These are phyloP conservation scores for Drosophila pectinifera DNA, from an alignment of 1,140 invertebrate genomes.

Conservation along the genomic window DNA sequence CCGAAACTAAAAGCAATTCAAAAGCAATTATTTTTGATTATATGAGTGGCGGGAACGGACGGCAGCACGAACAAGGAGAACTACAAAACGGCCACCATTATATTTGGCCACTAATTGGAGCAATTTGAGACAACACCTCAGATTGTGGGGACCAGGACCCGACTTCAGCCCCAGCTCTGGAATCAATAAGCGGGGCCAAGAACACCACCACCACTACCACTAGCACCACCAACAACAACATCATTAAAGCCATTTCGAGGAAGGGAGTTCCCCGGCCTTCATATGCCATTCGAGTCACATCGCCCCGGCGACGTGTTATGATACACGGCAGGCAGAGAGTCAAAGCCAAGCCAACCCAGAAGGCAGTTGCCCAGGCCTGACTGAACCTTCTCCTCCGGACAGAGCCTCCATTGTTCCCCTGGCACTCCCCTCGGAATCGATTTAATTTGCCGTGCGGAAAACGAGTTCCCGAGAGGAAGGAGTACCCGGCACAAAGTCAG, in stretches of 20 bases:
- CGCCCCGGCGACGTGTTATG: slow-evolving; percentile 74
- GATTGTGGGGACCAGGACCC: slow-evolving; percentile 31
- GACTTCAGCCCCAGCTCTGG: slow-evolving; percentile 14
- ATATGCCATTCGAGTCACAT: slow-evolving; percentile 75
- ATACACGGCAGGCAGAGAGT: slow-evolving; percentile 52
- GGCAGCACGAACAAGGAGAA: slow-evolving; percentile 24
- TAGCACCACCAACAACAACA: slow-evolving; percentile 40
- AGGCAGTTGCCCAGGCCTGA: slow-evolving; percentile 59
- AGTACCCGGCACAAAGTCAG: slow-evolving; percentile 47
- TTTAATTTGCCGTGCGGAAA: slow-evolving; percentile 72
- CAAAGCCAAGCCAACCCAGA: slow-evolving; percentile 48
- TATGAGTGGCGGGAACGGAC: slow-evolving; percentile 13
- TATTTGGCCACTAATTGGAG: slow-evolving; percentile 82
- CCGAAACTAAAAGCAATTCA: slow-evolving; percentile 71
- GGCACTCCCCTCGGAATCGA: slow-evolving; percentile 56
- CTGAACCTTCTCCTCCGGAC: slow-evolving; percentile 21
- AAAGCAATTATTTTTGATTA: slow-evolving; percentile 75
- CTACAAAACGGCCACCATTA: slow-evolving; percentile 73
- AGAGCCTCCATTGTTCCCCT: slow-evolving; percentile 7
- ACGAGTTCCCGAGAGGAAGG: slow-evolving; percentile 19
- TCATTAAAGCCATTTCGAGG: slow-evolving; percentile 52
- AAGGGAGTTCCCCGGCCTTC: slow-evolving; percentile 29
- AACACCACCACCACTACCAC: slow-evolving; percentile 16
- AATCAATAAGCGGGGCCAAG: slow-evolving; percentile 66
- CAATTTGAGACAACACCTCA: slow-evolving; percentile 79